Percentiles rank a stretch among this genome's conserved stretches.
Conservation (phyloP, 2,888 invertebrate genomes). For the Campaea margaritaria region DNA sequence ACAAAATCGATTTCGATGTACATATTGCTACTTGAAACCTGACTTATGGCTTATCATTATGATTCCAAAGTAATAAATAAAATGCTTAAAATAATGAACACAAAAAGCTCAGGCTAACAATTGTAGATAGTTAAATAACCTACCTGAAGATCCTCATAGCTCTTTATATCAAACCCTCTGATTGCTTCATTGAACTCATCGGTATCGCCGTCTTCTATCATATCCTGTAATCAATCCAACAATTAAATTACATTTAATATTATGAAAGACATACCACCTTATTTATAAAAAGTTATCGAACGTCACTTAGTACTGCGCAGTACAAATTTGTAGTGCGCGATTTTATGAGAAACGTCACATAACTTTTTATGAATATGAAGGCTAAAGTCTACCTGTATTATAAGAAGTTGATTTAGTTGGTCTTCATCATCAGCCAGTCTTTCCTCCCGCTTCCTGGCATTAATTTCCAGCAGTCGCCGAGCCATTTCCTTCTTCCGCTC, state of each 20-base stretch:
- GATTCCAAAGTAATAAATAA: too few relatives aligned
- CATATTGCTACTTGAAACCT: too few relatives aligned
- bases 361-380: too few relatives aligned
- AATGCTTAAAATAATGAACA: too few relatives aligned
- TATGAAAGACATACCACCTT: not conserved
- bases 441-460: constrained; percentile 94
- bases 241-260: constrained; percentile 2
- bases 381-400: constrained; percentile 86
- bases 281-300: too few relatives aligned
- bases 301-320: too few relatives aligned
- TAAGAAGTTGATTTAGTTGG: constrained; percentile 90
- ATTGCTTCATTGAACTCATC: constrained; percentile 90
- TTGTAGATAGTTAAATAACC: too few relatives aligned
- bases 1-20: too few relatives aligned
- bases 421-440: constrained; percentile 95
- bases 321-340: too few relatives aligned
- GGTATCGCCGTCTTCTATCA: constrained; percentile 90
- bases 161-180: constrained; percentile 90
- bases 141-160: constrained; percentile 92
- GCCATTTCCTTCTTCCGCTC: constrained; percentile 95
- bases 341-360: too few relatives aligned
- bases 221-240: constrained; percentile 63
- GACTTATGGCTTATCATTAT: too few relatives aligned
- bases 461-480: constrained; percentile 93
- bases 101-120: too few relatives aligned